A percentile compares a stretch with the other conserved stretches of the same genome.
These are phyloP conservation scores for Lacanobia oleracea DNA, from an alignment of 2,888 invertebrate species.

Conservation along the genomic window DNA sequence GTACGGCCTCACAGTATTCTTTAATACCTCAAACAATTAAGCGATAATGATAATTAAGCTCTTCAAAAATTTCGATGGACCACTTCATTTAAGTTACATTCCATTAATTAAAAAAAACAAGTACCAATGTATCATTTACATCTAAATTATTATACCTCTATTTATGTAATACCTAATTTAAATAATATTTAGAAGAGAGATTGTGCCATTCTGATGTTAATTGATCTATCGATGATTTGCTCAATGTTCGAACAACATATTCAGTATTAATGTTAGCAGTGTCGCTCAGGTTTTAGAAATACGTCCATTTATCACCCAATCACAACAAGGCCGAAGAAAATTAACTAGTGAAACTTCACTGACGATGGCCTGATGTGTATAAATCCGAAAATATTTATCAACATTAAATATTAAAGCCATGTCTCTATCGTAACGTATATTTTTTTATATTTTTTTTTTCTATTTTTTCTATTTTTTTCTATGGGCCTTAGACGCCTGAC, in stretches of 20 bases:
- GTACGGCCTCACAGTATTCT: slow-evolving; percentile 43
- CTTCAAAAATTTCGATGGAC: slow-evolving; percentile 57
- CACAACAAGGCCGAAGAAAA: not conserved
- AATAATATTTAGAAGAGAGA: slow-evolving; percentile 46
- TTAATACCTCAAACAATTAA: slow-evolving; percentile 33
- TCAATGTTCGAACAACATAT: slow-evolving; percentile 66
- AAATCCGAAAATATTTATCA: not conserved
- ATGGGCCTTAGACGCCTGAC: no score
- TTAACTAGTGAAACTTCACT: not conserved
- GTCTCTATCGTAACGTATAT: not conserved
- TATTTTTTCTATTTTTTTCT: no score
- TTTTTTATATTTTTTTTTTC: no score
- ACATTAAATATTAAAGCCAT: not conserved
- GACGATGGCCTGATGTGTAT: not conserved
- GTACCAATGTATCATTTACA: slow-evolving; percentile 57
- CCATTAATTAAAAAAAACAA: slow-evolving; percentile 51
- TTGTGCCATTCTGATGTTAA: slow-evolving; percentile 56
- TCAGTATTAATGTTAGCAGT: slow-evolving; percentile 62
- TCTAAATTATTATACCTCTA: slow-evolving; percentile 37
- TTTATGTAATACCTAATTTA: slow-evolving; percentile 29
- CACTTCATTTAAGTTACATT: slow-evolving; percentile 58
- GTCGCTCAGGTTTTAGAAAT: not conserved
- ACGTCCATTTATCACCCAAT: not conserved
- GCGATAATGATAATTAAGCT: slow-evolving; percentile 25
- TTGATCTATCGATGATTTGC: slow-evolving; percentile 59